Percentiles rank a stretch among this genome's conserved stretches.
phyloP scores from a whole-genome alignment of 2,888 invertebrate species.

The Xylophagus ater region DNA sequence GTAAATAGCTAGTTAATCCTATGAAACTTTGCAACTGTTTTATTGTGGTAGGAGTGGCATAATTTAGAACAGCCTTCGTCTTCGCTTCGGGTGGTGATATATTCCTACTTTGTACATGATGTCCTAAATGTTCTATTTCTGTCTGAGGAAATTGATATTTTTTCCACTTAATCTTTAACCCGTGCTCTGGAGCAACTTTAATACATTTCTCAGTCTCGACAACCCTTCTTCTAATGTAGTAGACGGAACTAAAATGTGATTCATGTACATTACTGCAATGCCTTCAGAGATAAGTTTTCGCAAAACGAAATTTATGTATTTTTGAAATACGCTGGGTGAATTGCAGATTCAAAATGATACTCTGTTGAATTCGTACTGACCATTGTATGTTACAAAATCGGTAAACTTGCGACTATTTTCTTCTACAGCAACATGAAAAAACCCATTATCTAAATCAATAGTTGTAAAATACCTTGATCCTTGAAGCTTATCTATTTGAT shows the following conservation, averaged over 20 bases:
- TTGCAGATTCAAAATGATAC: not conserved
- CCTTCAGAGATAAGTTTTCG: not conserved
- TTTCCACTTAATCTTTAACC: not conserved
- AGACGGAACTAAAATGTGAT: slow-evolving; percentile 1
- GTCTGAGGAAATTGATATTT: slow-evolving; percentile 3
- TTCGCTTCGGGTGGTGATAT: not conserved
- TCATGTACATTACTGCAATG: not conserved
- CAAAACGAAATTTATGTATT: not conserved
- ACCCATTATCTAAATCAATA: slow-evolving; percentile 1
- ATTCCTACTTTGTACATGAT: not conserved
- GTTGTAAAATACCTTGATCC: not conserved
- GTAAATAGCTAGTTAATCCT: not conserved
- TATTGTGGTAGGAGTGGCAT: not conserved
- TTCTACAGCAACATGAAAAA: slow-evolving; percentile 2
- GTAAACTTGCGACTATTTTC: not conserved
- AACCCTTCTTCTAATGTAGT: not conserved
- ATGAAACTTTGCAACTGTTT: not conserved
- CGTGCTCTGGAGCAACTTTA: not conserved
- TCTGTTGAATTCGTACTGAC: not conserved
- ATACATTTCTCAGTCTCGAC: not conserved
- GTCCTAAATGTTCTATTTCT: slow-evolving; percentile 3
- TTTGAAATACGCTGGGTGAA: slow-evolving; percentile 4
- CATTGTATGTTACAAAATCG: not conserved
- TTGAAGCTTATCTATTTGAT: not conserved
- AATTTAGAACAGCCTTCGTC: not conserved